phyloP scores from a whole-genome alignment of 2,113 vertebrate genomes.

The Noctilio leporinus region DNA sequence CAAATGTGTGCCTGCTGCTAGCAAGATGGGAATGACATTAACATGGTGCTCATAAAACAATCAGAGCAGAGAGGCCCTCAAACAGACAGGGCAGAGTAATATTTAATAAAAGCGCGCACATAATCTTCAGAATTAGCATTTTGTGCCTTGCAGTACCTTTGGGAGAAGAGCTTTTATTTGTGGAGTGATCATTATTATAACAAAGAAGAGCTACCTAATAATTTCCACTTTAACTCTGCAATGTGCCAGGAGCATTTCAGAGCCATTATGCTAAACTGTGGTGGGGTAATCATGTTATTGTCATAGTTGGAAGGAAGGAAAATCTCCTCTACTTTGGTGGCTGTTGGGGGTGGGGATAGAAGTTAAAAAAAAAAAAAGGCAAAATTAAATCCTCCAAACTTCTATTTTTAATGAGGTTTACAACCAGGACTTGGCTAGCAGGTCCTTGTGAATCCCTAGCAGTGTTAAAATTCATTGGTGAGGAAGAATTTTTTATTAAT shows the following conservation, averaged over 20 bases:
- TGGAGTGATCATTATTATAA: slow-evolving; percentile 91
- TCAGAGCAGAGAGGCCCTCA: slow-evolving; percentile 89
- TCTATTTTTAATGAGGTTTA: slow-evolving; percentile 43
- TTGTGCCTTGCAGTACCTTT: slow-evolving; percentile 88
- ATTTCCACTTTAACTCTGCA: slow-evolving; percentile 87
- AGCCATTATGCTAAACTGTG: slow-evolving; percentile 89
- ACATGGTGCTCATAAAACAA: slow-evolving; percentile 99
- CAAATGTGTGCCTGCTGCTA: slow-evolving; percentile 88
- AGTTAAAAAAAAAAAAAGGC: slow-evolving; percentile 41
- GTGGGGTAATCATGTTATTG: slow-evolving; percentile 85
- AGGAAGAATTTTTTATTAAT: slow-evolving; percentile 29
- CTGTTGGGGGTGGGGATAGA: slow-evolving; percentile 49
- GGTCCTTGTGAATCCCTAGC: background rate
- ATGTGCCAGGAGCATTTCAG: slow-evolving; percentile 85
- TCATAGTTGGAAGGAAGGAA: slow-evolving; percentile 83
- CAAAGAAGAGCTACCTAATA: slow-evolving; percentile 88
- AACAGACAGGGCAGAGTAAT: slow-evolving; percentile 94
- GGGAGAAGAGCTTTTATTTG: slow-evolving; percentile 91
- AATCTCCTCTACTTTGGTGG: slow-evolving; percentile 78
- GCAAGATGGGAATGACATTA: slow-evolving; percentile 97
- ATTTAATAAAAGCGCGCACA: slow-evolving; percentile 98
- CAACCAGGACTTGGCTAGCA: slow-evolving; percentile 9
- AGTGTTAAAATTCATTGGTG: background rate
- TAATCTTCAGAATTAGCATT: slow-evolving; percentile 99
- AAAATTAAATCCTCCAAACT: slow-evolving; percentile 31